Base-by-base conservation (phyloP, 1,140 invertebrate genomes). In the Apolygus lucorum region DNA sequence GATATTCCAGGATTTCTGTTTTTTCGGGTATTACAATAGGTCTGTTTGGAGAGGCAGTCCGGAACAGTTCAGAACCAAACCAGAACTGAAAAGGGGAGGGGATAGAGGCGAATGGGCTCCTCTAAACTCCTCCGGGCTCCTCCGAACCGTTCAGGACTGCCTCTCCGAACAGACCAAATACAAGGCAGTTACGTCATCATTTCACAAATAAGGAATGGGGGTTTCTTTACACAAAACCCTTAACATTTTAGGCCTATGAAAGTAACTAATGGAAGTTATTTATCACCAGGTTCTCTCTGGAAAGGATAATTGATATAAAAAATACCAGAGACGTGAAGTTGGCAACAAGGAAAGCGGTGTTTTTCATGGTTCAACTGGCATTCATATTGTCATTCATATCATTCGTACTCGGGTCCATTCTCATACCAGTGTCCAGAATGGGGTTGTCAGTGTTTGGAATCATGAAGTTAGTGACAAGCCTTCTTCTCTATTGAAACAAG, bases 381-480 rank as follows among this genome's bases (percentile, higher is more conserved):
- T 21, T 29, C 1, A 21, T 63, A 8, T 28, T 69, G 27, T 1
- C 29, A 1, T n/a, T 69, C 11, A 28, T 69, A 1, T 22, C 28
- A 2, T 69, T 69, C 27, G 28, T 69, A 1, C 63, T 69, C 28
- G 52, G 68, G 4, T 63, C 68, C 2, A 28, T 69, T 17, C 68
- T 69, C 17, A 27, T 69, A 4, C 68, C 68, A 22, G n/a, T 69
- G 2, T 63, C 17, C 13, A 63, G 28, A 27, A 69, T 69, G 68
- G 54, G 34, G 13, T 8, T 63, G 11, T 59, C 54, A 4, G 22
- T 59, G 22, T 59, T 59, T 59, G 54, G 54, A 13, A 59, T 59
- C 54, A 21, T 24, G 22, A 59, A 59, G 22, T 21, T 59, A 4
- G 22, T 24, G 22, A 14, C 54, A 11, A 59, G 54, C 54, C 22